phyloP scores from a whole-genome alignment of 2,888 invertebrate species.

The Sepiola atlantica region DNA sequence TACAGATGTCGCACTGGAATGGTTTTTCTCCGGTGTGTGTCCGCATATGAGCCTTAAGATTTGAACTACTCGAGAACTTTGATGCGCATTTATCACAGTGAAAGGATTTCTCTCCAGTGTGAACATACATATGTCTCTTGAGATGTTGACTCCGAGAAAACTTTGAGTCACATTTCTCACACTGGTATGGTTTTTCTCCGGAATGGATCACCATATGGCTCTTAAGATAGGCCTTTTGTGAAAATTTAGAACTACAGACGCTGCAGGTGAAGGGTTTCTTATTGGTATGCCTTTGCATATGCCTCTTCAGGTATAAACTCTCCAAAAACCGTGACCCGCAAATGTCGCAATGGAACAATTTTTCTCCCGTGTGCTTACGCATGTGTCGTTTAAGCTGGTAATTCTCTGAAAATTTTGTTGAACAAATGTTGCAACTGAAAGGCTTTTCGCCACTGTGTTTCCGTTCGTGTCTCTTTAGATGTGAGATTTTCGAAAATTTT shows the following conservation, averaged over 20 bases:
- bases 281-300: conserved; percentile 15
- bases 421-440: background rate
- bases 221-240: background rate
- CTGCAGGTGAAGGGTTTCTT: background rate
- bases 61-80: conserved; percentile 9
- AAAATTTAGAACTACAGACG: background rate
- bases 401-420: background rate
- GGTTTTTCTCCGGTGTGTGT: conserved; percentile 32
- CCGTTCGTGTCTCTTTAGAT: background rate
- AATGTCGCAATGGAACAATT: background rate
- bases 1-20: conserved; percentile 16
- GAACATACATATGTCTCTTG: background rate
- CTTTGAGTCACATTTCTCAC: background rate
- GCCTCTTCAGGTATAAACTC: background rate
- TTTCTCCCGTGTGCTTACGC: background rate
- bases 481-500: conserved; percentile 36
- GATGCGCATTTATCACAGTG: conserved; percentile 37
- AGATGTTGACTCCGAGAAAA: conserved; percentile 19
- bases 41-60: background rate
- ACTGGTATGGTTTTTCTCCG: conserved; percentile 34
- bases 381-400: background rate
- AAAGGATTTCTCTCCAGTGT: background rate
- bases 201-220: conserved; percentile 12
- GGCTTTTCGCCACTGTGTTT: conserved; percentile 45
- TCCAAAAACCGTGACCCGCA: background rate